A percentile compares a stretch with the other conserved stretches of the same genome.
phyloP scores from a whole-genome alignment of 2,797 vertebrate genomes.

The Oophaga sylvatica region DNA sequence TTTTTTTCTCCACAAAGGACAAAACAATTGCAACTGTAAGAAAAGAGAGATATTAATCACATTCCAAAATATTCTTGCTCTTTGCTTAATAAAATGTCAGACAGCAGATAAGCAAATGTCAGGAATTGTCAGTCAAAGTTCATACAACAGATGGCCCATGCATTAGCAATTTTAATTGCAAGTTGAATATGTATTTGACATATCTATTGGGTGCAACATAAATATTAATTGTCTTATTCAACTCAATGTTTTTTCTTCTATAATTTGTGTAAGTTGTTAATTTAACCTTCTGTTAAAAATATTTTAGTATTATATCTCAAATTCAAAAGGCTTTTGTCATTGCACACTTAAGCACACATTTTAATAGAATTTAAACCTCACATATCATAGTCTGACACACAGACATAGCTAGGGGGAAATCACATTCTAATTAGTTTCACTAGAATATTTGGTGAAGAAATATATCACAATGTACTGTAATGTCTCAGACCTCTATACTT shows the following conservation, averaged over 20 bases:
- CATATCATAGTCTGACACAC: background rate
- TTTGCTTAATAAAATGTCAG: conserved; percentile 43
- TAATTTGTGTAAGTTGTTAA: background rate
- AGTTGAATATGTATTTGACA: conserved; percentile 44
- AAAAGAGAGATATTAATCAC: background rate
- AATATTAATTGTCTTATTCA: conserved; percentile 14
- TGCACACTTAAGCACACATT: background rate
- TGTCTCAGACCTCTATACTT: background rate
- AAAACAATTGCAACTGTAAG: conserved; percentile 6
- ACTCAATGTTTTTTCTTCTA: background rate
- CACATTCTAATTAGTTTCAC: conserved; percentile 16
- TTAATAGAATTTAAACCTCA: background rate
- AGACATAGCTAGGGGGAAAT: background rate
- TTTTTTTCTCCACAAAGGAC: background rate
- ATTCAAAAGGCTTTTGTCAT: background rate
- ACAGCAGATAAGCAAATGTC: conserved; percentile 45
- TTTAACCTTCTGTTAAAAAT: background rate
- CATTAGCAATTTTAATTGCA: conserved; percentile 50
- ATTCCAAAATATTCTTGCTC: conserved; percentile 11
- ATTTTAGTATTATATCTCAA: background rate
- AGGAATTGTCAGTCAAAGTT: conserved; percentile 52
- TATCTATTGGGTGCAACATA: conserved; percentile 11
- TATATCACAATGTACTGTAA: background rate
- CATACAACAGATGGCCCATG: conserved; percentile 49
- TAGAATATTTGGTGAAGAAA: background rate